A percentile compares a stretch with the other conserved stretches of the same genome.
Conservation (phyloP, 2,113 vertebrate genomes). For the Heteronetta atricapilla region DNA sequence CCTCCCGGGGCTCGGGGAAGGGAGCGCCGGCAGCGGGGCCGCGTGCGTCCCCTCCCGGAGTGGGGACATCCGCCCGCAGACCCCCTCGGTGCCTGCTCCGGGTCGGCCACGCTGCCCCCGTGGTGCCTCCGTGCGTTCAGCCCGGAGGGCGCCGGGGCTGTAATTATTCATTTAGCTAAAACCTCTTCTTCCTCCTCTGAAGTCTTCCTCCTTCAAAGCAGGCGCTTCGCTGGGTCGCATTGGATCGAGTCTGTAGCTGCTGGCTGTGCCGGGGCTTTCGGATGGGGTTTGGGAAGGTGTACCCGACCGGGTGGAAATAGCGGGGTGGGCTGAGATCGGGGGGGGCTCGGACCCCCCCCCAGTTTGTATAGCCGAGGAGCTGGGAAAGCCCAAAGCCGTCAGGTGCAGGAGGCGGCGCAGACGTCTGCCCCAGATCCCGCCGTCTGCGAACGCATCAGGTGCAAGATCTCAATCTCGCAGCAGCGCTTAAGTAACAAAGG, state of each 20-base stretch:
- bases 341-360: background rate
- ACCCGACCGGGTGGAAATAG: rapidly evolving
- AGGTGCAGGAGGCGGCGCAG: background rate
- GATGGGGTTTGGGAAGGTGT: rapidly evolving
- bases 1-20: background rate
- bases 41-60: background rate
- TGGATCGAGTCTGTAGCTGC: rapidly evolving
- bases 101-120: rapidly evolving
- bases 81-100: background rate
- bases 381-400: background rate
- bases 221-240: background rate
- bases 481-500: background rate
- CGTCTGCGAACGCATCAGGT: background rate
- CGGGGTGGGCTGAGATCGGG: background rate
- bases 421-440: rapidly evolving
- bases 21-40: background rate
- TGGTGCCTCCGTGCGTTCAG: rapidly evolving
- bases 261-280: rapidly evolving
- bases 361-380: rapidly evolving
- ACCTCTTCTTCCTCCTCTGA: background rate
- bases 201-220: background rate
- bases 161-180: background rate
- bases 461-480: background rate
- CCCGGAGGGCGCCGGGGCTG: background rate
- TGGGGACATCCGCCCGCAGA: too few species aligned